These are phyloP conservation scores for Leptoclinus maculatus DNA, from an alignment of 2,797 vertebrate genomes.

Conservation along the genomic window DNA sequence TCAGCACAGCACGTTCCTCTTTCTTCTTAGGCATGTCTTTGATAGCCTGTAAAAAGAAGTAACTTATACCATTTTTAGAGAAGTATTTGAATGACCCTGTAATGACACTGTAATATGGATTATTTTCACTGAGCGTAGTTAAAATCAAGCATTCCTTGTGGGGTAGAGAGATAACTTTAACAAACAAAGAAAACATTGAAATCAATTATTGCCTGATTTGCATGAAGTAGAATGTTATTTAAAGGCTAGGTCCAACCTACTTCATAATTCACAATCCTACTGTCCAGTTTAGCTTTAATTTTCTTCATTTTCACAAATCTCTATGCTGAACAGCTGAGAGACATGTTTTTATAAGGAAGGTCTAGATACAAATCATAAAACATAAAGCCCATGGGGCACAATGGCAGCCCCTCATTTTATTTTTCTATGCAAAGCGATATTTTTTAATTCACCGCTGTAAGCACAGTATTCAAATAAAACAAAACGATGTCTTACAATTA, in stretches of 20 bases:
- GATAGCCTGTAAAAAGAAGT: not conserved
- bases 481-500: not conserved
- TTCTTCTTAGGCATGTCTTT: not conserved
- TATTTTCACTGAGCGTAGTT: not conserved
- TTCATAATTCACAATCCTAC: too few relatives aligned
- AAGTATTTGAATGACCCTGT: not conserved
- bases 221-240: too few relatives aligned
- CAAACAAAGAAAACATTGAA: too few relatives aligned
- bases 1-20: not conserved
- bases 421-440: not conserved
- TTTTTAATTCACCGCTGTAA: not conserved
- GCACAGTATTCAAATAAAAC: not conserved
- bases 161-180: not conserved
- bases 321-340: not conserved
- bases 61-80: not conserved
- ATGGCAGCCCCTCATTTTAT: not conserved
- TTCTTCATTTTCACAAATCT: not conserved
- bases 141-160: not conserved
- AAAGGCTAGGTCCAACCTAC: too few relatives aligned
- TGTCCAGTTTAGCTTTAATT: too few relatives aligned
- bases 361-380: not conserved
- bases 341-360: not conserved
- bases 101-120: not conserved
- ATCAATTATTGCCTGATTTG: too few relatives aligned
- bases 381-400: not conserved